Conservation (phyloP, 1,140 invertebrate species). For the Zophobas atratus region DNA sequence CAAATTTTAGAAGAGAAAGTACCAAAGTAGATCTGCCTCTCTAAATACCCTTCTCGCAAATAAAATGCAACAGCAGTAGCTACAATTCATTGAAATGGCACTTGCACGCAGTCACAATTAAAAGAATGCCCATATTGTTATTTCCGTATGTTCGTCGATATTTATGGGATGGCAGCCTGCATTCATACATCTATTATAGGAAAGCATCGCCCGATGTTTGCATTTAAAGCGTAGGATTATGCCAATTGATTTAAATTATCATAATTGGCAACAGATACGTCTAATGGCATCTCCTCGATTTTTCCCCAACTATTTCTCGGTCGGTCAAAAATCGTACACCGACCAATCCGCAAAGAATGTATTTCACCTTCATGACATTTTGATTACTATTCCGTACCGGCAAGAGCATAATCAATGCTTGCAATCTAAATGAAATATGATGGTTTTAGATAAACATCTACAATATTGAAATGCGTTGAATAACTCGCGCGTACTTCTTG, state of each 20-base stretch:
- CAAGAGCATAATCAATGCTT: constrained; percentile 36
- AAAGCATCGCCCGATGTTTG: constrained; percentile 12
- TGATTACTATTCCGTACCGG: constrained; percentile 16
- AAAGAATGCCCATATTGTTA: constrained; percentile 21
- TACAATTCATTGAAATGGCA: constrained; percentile 2
- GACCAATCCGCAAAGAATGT: constrained; percentile 15
- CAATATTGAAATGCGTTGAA: constrained; percentile 37
- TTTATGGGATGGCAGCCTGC: constrained; percentile 16
- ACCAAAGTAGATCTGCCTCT: too few species aligned
- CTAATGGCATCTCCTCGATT: background rate
- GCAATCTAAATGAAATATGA: constrained; percentile 41
- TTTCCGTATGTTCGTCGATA: constrained; percentile 23
- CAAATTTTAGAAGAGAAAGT: too few species aligned
- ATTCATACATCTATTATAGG: constrained; percentile 23
- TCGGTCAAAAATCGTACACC: background rate
- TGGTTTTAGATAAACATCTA: constrained; percentile 41
- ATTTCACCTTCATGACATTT: constrained; percentile 27
- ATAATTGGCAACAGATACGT: constrained; percentile 23
- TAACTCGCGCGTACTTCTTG: constrained; percentile 8
- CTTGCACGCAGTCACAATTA: constrained; percentile 24
- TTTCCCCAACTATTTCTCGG: background rate
- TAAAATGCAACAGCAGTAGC: background rate
- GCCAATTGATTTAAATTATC: constrained; percentile 41
- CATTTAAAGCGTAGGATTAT: constrained; percentile 41
- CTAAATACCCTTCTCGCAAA: too few species aligned